These are phyloP conservation scores for Speoplatyrhinus poulsoni DNA, from an alignment of 2,113 vertebrate species.

Conservation along the genomic window DNA sequence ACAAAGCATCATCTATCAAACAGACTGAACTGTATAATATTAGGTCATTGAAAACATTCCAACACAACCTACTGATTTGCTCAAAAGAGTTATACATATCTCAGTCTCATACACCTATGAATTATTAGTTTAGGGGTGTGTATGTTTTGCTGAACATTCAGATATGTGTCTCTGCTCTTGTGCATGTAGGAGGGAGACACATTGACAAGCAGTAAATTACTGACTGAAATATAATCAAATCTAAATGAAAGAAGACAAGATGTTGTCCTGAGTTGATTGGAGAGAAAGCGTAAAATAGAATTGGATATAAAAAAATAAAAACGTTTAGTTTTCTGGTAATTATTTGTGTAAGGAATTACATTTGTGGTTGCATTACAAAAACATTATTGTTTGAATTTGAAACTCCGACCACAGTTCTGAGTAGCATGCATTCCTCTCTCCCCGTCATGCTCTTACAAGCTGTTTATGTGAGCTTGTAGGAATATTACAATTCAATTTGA, in stretches of 20 bases:
- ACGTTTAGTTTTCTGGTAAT: too few species aligned
- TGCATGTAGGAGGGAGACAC: background rate
- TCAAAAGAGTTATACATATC: background rate
- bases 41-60: background rate
- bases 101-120: background rate
- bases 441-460: too few species aligned
- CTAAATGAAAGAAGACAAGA: conserved; percentile 1
- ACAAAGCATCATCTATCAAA: background rate
- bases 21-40: background rate
- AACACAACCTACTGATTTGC: background rate
- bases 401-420: too few species aligned
- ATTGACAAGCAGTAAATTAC: background rate
- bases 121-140: background rate
- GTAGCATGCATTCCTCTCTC: too few species aligned
- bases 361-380: too few species aligned
- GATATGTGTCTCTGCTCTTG: background rate
- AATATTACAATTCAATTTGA: too few species aligned
- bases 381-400: too few species aligned
- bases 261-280: background rate
- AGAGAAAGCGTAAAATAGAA: too few species aligned
- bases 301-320: too few species aligned
- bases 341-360: too few species aligned
- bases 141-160: background rate
- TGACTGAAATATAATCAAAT: conserved; percentile 13
- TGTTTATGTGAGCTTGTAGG: too few species aligned